Percentiles rank a stretch among this genome's conserved stretches.
phyloP scores from a whole-genome alignment of 2,888 invertebrate species.

The Stegana nigrithorax region DNA sequence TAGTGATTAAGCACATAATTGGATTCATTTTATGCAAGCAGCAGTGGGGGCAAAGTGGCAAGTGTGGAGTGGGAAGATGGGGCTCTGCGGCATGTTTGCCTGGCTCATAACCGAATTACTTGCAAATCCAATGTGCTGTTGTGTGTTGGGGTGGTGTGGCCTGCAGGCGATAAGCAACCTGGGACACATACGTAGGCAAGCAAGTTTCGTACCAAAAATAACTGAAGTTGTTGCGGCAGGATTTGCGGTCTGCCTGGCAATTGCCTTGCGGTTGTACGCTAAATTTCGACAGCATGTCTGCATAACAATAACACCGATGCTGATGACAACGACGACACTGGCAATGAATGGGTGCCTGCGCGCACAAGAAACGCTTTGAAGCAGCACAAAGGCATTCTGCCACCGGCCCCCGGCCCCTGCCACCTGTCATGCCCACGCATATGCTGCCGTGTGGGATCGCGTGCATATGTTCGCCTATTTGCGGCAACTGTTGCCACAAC shows the following conservation, averaged over 20 bases:
- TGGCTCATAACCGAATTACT: too few relatives aligned
- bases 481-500: neutral
- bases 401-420: neutral
- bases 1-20: conserved; percentile 64
- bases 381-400: neutral
- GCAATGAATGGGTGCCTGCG: too few relatives aligned
- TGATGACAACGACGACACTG: too few relatives aligned
- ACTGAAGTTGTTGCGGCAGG: conserved; percentile 47
- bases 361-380: conserved; percentile 13
- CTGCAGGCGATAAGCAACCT: too few relatives aligned
- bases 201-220: too few relatives aligned
- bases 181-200: too few relatives aligned
- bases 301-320: neutral
- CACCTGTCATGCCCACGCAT: neutral
- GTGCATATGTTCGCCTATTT: neutral
- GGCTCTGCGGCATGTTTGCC: conserved; percentile 18
- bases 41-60: neutral
- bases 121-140: too few relatives aligned
- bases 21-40: conserved; percentile 46
- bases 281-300: neutral
- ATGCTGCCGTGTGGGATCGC: neutral
- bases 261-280: conserved; percentile 51
- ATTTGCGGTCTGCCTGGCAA: conserved; percentile 54
- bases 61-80: neutral
- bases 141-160: too few relatives aligned